Base-by-base conservation (phyloP, 2,113 vertebrate genomes). In the Rostratula benghalensis region DNA sequence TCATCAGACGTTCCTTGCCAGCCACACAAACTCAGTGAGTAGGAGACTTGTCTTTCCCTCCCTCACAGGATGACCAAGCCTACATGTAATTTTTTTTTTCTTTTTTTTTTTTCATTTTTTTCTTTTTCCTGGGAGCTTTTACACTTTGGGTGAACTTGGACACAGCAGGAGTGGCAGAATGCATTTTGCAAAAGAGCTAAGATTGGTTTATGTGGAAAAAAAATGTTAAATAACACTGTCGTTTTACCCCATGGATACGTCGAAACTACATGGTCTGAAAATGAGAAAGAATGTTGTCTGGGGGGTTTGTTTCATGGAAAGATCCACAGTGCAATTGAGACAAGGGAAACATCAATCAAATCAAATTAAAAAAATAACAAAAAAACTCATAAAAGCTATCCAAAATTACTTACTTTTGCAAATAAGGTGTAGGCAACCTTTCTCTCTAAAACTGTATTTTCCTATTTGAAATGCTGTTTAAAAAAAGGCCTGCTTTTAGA, bases 1-100 rank as follows among this genome's bases (percentile, higher is more conserved):
- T 99, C 98, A 99, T 99, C 94, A 98, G 99, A 59, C 98, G 99
- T 33, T 98, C 99, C 65, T 97, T 99, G 97, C 98, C 99, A 89
- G 98, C 97, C 45, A 82, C 97, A 61, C 97, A 96, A 41, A 81
- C 98, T 65, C 98, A 99, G 99, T 99, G 98, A 99, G 99, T 98
- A 94, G 67, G n/a, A 95, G 46, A 20, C 35, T 69, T 41, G 25
- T 18, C 70, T 67, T 75, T 71, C 25, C 31, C 79, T 25, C 31
- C 79, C 23, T 31, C 61, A 13, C 7, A 0, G 25, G 60, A 7
- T 33, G 33, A 75, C 50, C 31, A 77, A 82, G 10, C 11, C 25
- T 64, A 0, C 13, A 43, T 43, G 43, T 43, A 43, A 43, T 43
- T 43, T 39, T 39, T 39, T 39, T n/a, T n/a, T n/a, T n/a, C n/a